Evolutionary conservation across 2,797 vertebrate species (phyloP).

Genomic region (Pangasius mekongensis): DNA sequence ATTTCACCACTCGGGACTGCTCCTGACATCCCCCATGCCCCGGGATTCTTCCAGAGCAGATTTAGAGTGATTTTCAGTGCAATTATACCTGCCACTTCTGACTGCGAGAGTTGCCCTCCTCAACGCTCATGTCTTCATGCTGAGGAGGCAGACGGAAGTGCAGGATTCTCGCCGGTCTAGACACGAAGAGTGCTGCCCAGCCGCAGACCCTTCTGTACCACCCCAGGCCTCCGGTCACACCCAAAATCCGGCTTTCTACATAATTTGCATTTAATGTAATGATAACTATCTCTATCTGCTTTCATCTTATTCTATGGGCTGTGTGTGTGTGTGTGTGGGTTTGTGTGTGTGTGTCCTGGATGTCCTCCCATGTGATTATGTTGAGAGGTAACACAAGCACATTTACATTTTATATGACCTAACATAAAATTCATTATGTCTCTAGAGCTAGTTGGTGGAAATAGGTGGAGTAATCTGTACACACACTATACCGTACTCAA

Average conservation of each 20-base stretch:
- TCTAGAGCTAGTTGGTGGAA: neutral
- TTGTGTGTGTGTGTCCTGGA: constrained; percentile 48
- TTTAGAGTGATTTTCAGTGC: constrained; percentile 82
- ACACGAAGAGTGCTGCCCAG: constrained; percentile 12
- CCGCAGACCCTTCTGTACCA: neutral
- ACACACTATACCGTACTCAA: neutral
- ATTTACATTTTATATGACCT: neutral
- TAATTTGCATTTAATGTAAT: constrained; percentile 68
- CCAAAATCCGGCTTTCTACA: constrained; percentile 50
- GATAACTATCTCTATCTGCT: constrained; percentile 72
- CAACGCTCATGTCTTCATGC: constrained; percentile 74
- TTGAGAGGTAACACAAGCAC: neutral
- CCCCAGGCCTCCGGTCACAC: neutral
- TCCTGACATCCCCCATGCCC: constrained; percentile 72
- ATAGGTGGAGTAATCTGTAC: neutral
- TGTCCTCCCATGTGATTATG: neutral
- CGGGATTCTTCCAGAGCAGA: constrained; percentile 74
- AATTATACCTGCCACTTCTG: constrained; percentile 80
- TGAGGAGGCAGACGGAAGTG: constrained; percentile 54
- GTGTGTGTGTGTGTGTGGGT: constrained; percentile 46
- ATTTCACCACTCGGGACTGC: constrained; percentile 73
- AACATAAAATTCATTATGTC: neutral
- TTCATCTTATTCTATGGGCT: constrained; percentile 60
- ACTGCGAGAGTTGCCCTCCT: constrained; percentile 73
- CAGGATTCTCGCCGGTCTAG: constrained; percentile 44